Base-by-base conservation (phyloP, 2,797 vertebrate species). In the Echiichthys vipera region DNA sequence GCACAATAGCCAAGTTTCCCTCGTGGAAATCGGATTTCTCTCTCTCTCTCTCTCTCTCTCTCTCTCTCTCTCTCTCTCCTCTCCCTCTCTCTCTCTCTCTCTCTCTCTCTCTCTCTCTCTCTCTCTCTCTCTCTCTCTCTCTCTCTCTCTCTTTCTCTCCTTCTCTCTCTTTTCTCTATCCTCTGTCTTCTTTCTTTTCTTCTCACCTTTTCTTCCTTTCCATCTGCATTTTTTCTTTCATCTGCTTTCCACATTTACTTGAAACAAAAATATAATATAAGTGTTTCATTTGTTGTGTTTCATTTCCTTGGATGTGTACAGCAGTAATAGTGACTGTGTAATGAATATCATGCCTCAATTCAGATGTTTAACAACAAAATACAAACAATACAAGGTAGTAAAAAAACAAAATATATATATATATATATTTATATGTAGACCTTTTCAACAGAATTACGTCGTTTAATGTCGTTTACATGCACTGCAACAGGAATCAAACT, bases 1-100 rank as follows among this genome's bases (percentile, higher is more conserved):
- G 73, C 83, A 87, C 83, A 85, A 88, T 78, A 64, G 85, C 90
- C 87, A 91, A 89, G 82, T 92, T 92, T 92, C 89, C 87, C 65
- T 75, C 13, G 71, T 89, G 80, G 87, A 90, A 83, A 86, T 87
- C 64, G 68, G 63, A 80, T 81, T 46, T 66, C 56, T 42, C 22
- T 5, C 39, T 67, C 51, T 34, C 45, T 57, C 65, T 65, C 47
- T 62, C 18, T 49, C 65, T 70, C 49, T 47, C 17, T 20, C 34
- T 14, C 51, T 34, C 45, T 57, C 65, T 65, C 47, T 62, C 18
- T 49, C 65, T 70, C 49, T 47, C 17, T 20, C 34, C 5, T 66
- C 56, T 42, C 22, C 4, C 39, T 67, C 51, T 34, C 45, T 57
- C 65, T 65, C 47, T 62, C 18, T 49, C 65, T 70, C 49, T 47